Percentiles rank a stretch among this genome's conserved stretches.
phyloP scores from a whole-genome alignment of 2,888 invertebrate genomes.

The Cephonodes hylas region DNA sequence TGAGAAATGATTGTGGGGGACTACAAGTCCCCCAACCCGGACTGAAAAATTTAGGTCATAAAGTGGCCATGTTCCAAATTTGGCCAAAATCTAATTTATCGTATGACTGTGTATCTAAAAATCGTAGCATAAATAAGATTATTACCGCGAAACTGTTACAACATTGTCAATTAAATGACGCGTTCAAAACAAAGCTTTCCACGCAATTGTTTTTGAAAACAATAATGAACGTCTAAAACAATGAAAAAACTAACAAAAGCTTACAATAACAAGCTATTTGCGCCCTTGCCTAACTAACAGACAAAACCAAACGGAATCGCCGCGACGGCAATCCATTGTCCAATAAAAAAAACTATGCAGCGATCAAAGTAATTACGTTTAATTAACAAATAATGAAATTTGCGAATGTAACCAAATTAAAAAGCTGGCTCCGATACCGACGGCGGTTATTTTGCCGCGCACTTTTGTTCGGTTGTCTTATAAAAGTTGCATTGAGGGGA shows the following conservation, averaged over 20 bases:
- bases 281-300: not conserved
- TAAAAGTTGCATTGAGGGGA: slow-evolving; percentile 71
- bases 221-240: not conserved
- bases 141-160: not conserved
- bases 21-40: too few relatives aligned
- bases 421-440: slow-evolving; percentile 17
- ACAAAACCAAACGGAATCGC: not conserved
- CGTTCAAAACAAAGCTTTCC: not conserved
- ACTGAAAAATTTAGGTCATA: too few relatives aligned
- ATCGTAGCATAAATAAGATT: too few relatives aligned
- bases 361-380: slow-evolving; percentile 4
- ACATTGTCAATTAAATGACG: not conserved
- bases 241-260: not conserved
- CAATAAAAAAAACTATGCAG: not conserved
- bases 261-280: not conserved
- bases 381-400: slow-evolving; percentile 10
- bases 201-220: not conserved
- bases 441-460: slow-evolving; percentile 31
- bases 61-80: too few relatives aligned
- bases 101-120: too few relatives aligned
- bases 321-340: not conserved
- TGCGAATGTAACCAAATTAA: slow-evolving; percentile 11
- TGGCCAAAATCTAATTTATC: too few relatives aligned
- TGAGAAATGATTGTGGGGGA: too few relatives aligned
- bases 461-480: slow-evolving; percentile 68